Conservation (phyloP, 1,140 invertebrate genomes). For the Cydia fagiglandana region DNA sequence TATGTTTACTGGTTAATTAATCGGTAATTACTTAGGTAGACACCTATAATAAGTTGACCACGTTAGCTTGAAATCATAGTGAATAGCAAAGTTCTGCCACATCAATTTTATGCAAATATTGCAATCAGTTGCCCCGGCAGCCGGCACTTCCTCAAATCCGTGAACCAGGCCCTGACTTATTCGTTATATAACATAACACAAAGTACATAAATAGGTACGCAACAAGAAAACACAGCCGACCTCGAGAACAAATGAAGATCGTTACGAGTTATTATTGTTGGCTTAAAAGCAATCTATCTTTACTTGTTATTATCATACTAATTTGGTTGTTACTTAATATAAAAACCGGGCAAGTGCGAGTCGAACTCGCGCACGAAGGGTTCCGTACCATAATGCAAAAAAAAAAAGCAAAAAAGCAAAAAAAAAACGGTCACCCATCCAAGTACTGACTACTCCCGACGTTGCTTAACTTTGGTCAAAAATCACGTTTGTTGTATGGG, state of each 20-base stretch:
- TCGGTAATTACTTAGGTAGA: too few species aligned
- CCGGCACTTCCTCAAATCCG: not conserved
- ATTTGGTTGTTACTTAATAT: not conserved
- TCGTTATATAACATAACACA: slow-evolving; percentile 3
- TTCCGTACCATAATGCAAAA: too few species aligned
- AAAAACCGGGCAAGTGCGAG: too few species aligned
- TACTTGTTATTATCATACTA: not conserved
- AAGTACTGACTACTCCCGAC: too few species aligned
- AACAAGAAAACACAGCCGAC: slow-evolving; percentile 1
- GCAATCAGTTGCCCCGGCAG: slow-evolving; percentile 1
- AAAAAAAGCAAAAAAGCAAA: too few species aligned
- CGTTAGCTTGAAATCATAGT: too few species aligned
- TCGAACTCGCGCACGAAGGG: too few species aligned
- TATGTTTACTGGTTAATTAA: too few species aligned
- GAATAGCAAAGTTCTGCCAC: not conserved
- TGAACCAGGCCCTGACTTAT: slow-evolving; percentile 20
- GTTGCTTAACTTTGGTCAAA: too few species aligned
- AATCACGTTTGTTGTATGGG: too few species aligned
- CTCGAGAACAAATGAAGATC: slow-evolving; percentile 15
- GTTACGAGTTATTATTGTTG: slow-evolving; percentile 10
- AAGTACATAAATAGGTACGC: slow-evolving; percentile 1
- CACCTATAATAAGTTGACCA: too few species aligned
- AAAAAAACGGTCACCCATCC: too few species aligned
- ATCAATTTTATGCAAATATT: not conserved
- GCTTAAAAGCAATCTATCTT: slow-evolving; percentile 7